Conservation (phyloP, 2,888 invertebrate genomes). For the Drosophila hawaiiensis region DNA sequence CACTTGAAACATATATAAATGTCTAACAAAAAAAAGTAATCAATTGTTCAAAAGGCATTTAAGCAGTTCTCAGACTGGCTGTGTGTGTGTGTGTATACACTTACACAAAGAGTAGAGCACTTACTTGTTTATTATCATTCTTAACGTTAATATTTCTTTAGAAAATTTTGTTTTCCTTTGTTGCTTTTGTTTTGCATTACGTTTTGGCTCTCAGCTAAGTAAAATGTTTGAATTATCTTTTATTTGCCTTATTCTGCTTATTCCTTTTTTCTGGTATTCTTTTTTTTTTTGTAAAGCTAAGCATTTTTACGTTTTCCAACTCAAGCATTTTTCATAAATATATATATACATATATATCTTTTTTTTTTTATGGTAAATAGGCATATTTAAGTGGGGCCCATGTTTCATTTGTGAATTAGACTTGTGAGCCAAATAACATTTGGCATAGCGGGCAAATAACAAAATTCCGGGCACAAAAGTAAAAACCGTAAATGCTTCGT, state of each 20-base stretch:
- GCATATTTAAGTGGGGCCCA: constrained; percentile 41
- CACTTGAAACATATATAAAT: neutral
- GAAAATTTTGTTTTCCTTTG: constrained; percentile 40
- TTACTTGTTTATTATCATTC: constrained; percentile 55
- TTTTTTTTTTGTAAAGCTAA: constrained; percentile 9
- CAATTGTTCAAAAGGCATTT: neutral
- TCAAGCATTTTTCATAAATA: constrained; percentile 41
- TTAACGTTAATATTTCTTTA: constrained; percentile 66
- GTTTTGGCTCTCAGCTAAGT: constrained; percentile 43
- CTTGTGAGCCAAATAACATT: constrained; percentile 40
- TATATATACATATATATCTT: constrained; percentile 18
- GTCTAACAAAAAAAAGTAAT: neutral
- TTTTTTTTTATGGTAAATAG: constrained; percentile 54
- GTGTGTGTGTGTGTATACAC: neutral
- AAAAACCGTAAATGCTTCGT: constrained; percentile 3
- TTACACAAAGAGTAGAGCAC: neutral
- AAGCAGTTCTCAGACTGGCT: neutral
- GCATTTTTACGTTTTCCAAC: constrained; percentile 23
- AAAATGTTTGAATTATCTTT: constrained; percentile 75
- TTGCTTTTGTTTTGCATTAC: constrained; percentile 34
- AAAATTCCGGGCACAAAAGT: neutral
- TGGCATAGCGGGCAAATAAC: constrained; percentile 1
- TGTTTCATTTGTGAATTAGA: constrained; percentile 51
- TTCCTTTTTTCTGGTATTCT: neutral
- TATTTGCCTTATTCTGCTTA: constrained; percentile 56